Percentiles rank a stretch among this genome's conserved stretches.
Conservation (phyloP, 2,113 vertebrate species). For the Prunella himalayana region DNA sequence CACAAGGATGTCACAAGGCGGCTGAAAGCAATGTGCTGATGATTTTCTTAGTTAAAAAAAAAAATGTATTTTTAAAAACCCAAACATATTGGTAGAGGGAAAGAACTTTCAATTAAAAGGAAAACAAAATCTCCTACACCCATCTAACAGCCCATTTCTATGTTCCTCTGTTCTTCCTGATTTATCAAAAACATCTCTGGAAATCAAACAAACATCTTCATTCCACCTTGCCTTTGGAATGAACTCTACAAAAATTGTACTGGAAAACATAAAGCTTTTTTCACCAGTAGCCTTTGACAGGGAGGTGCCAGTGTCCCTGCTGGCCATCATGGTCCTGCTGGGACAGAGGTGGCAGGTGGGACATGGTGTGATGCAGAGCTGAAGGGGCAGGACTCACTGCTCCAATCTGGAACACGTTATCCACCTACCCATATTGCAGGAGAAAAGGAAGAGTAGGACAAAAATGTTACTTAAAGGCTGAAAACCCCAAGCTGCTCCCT, state of each 20-base stretch:
- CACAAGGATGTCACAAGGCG: not conserved
- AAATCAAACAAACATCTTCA: not conserved
- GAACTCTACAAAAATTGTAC: not conserved
- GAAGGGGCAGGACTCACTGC: not conserved
- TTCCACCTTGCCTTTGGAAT: not conserved
- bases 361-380: rapidly evolving
- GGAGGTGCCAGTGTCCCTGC: not conserved
- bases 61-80: not conserved
- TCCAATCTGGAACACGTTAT: rapidly evolving
- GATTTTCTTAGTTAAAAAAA: rapidly evolving
- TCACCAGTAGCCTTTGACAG: not conserved
- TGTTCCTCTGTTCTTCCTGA: not conserved
- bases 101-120: not conserved
- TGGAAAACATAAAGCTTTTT: not conserved
- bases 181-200: not conserved
- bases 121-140: not conserved
- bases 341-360: not conserved
- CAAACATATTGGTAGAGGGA: not conserved
- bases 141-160: not conserved
- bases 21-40: not conserved
- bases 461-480: not conserved
- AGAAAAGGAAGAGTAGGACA: not conserved
- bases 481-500: not conserved
- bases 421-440: not conserved
- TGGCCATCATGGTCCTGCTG: not conserved